A percentile compares a stretch with the other conserved stretches of the same genome.
Conservation (phyloP, 2,797 vertebrate species). For the Champsocephalus esox region DNA sequence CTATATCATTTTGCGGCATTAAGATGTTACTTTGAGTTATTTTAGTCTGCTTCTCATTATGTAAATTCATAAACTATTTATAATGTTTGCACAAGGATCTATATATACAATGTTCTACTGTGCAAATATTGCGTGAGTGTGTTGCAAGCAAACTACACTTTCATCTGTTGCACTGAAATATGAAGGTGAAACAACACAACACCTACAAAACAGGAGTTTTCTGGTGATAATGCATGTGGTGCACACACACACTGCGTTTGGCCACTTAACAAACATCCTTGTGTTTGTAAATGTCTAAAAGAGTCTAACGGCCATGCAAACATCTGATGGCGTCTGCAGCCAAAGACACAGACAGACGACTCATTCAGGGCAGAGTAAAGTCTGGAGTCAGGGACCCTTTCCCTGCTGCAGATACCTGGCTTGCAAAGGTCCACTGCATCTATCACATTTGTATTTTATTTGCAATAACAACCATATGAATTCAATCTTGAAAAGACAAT, state of each 20-base stretch:
- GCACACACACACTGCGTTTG: conserved; percentile 42
- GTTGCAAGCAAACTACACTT: neutral
- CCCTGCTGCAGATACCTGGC: conserved; percentile 27
- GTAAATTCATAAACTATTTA: conserved; percentile 39
- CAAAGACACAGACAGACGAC: conserved; percentile 63
- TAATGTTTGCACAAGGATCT: conserved; percentile 33
- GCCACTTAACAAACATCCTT: conserved; percentile 60
- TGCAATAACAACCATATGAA: conserved; percentile 7
- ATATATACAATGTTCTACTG: conserved; percentile 16
- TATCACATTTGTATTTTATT: conserved; percentile 34
- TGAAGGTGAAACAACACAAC: conserved; percentile 20
- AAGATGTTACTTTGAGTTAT: conserved; percentile 27
- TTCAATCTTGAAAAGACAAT: conserved; percentile 15
- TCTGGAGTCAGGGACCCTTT: conserved; percentile 18
- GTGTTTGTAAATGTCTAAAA: conserved; percentile 71
- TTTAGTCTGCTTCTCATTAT: conserved; percentile 42
- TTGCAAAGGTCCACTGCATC: conserved; percentile 26
- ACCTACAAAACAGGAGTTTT: conserved; percentile 17
- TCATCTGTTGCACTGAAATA: neutral
- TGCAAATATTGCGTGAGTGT: conserved; percentile 29
- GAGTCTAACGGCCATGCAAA: conserved; percentile 67
- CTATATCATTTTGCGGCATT: conserved; percentile 12
- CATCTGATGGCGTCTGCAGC: conserved; percentile 69
- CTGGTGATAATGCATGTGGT: conserved; percentile 46
- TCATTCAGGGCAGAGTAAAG: conserved; percentile 59